A percentile compares a stretch with the other conserved stretches of the same genome.
These are phyloP conservation scores for Patella ulyssiponensis DNA, from an alignment of 2,888 invertebrate species.

Conservation along the genomic window DNA sequence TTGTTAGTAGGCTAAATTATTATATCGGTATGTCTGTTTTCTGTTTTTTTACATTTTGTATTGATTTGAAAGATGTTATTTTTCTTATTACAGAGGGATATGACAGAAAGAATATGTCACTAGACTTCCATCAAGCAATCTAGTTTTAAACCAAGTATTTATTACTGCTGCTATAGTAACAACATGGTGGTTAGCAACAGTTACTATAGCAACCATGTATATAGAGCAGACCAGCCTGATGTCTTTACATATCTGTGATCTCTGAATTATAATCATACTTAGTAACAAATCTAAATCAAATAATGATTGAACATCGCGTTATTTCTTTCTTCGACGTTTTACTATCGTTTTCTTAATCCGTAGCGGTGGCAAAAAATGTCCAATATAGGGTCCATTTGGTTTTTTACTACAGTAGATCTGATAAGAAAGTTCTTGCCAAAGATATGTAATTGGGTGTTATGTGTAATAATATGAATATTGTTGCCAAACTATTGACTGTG, in stretches of 20 bases:
- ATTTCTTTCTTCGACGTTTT: too few species aligned
- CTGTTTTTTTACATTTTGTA: not conserved
- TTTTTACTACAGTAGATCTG: too few species aligned
- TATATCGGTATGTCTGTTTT: not conserved
- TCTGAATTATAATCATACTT: not conserved
- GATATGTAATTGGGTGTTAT: too few species aligned
- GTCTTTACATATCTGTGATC: not conserved
- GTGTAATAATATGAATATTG: too few species aligned
- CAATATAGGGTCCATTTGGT: too few species aligned
- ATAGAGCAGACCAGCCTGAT: not conserved
- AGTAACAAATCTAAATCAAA: too few species aligned
- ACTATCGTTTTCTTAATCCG: too few species aligned
- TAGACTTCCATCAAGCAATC: slow-evolving; percentile 22
- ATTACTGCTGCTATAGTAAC: slow-evolving; percentile 1
- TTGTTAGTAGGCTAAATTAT: not conserved
- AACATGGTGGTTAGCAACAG: slow-evolving; percentile 1
- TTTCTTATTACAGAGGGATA: slow-evolving; percentile 57
- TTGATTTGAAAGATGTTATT: slow-evolving; percentile 5
- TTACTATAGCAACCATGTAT: not conserved
- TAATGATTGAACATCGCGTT: too few species aligned
- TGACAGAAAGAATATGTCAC: slow-evolving; percentile 65
- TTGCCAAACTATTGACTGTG: too few species aligned
- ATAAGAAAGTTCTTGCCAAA: too few species aligned
- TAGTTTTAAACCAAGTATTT: not conserved
- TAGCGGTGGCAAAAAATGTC: too few species aligned